phyloP scores from a whole-genome alignment of 2,888 invertebrate genomes.

The Heterodera filipjevi region DNA sequence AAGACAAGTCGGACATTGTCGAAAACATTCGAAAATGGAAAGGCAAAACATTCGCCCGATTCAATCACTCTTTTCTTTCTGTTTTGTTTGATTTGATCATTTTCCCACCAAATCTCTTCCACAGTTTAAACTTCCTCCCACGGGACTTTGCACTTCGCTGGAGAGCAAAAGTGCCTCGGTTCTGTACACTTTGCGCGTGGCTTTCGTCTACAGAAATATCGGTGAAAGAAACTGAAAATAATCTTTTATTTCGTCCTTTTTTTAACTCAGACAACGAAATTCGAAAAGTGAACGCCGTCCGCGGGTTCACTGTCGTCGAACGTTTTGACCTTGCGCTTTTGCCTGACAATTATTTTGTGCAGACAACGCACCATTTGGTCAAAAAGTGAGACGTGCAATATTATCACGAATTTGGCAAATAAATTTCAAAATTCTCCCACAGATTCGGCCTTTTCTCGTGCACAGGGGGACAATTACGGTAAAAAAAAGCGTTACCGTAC shows the following conservation, averaged over 20 bases:
- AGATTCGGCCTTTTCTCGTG: constrained; percentile 55
- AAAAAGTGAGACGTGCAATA: constrained; percentile 34
- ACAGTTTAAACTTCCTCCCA: constrained; percentile 14
- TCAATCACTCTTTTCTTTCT: too few relatives aligned
- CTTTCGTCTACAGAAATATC: constrained; percentile 32
- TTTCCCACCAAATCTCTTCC: not conserved
- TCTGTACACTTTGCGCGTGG: constrained; percentile 38
- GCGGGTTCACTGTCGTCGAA: constrained; percentile 53
- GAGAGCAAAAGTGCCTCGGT: constrained; percentile 43
- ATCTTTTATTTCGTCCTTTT: not conserved
- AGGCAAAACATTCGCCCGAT: too few relatives aligned
- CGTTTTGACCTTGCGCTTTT: constrained; percentile 48
- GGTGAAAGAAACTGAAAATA: constrained; percentile 22
- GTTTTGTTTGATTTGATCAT: not conserved
- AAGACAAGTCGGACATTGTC: too few relatives aligned
- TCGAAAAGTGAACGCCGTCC: constrained; percentile 46
- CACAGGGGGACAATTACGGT: constrained; percentile 52
- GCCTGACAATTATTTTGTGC: constrained; percentile 45
- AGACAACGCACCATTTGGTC: constrained; percentile 35
- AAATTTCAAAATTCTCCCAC: not conserved
- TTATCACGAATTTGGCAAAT: not conserved
- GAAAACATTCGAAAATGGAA: too few relatives aligned
- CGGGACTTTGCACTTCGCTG: constrained; percentile 34
- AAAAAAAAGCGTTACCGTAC: not conserved
- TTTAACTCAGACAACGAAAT: constrained; percentile 38